phyloP scores from a whole-genome alignment of 2,888 invertebrate genomes.

The Leucoptera coffeella region DNA sequence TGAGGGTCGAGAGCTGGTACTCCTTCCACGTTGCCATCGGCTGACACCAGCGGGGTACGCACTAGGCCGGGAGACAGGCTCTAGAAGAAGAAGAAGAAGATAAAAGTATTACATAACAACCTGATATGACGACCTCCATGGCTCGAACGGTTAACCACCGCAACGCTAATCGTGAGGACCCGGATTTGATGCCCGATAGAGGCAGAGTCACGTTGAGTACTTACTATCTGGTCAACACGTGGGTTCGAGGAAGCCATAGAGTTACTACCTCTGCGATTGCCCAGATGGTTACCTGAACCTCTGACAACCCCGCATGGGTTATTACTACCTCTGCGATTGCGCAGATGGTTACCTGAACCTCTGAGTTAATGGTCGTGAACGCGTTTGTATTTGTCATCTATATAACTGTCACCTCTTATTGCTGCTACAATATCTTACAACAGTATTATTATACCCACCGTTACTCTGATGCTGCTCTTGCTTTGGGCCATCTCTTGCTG shows the following conservation, averaged over 20 bases:
- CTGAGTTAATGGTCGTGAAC: too few relatives aligned
- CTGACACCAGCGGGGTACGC: conserved; percentile 40
- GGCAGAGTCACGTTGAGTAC: neutral
- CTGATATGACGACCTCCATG: neutral
- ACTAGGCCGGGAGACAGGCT: conserved; percentile 60
- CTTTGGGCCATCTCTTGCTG: conserved; percentile 37
- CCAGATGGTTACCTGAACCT: too few relatives aligned
- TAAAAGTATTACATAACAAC: neutral
- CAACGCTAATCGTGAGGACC: too few relatives aligned
- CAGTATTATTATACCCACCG: conserved; percentile 17
- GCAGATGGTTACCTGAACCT: too few relatives aligned
- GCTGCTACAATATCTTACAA: too few relatives aligned
- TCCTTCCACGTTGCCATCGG: conserved; percentile 14
- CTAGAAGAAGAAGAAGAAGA: conserved; percentile 18
- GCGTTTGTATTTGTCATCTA: too few relatives aligned
- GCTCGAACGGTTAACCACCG: too few relatives aligned
- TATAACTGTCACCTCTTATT: too few relatives aligned
- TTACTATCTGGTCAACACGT: too few relatives aligned
- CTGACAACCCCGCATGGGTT: neutral
- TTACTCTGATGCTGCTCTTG: conserved; percentile 32
- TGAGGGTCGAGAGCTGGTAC: conserved; percentile 25
- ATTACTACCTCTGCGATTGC: neutral
- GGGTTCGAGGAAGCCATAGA: too few relatives aligned
- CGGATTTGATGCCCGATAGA: neutral
- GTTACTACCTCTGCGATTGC: too few relatives aligned